Percentiles rank a stretch among this genome's conserved stretches.
phyloP scores from a whole-genome alignment of 2,888 invertebrate species.

The Meghimatium bilineatum region DNA sequence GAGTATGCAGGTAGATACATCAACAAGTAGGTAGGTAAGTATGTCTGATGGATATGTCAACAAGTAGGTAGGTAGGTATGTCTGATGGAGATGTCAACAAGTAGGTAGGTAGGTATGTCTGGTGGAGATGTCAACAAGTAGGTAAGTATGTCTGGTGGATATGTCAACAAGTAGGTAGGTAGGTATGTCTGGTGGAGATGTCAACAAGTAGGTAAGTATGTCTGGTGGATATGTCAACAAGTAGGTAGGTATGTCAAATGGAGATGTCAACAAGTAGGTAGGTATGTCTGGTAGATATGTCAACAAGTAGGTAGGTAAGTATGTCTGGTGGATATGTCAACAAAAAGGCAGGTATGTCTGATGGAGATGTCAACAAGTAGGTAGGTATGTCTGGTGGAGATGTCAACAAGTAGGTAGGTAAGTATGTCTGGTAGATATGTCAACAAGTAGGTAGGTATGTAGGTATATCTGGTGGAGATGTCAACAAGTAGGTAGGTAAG shows the following conservation, averaged over 20 bases:
- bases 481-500: too few relatives aligned
- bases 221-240: not conserved
- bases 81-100: not conserved
- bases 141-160: too few relatives aligned
- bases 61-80: not conserved
- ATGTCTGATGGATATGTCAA: not conserved
- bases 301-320: too few relatives aligned
- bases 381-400: not conserved
- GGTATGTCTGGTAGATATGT: too few relatives aligned
- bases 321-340: too few relatives aligned
- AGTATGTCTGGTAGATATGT: too few relatives aligned
- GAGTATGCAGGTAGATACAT: not conserved
- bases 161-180: not conserved
- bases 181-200: not conserved
- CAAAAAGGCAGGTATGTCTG: too few relatives aligned
- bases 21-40: not conserved
- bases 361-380: too few relatives aligned
- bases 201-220: not conserved
- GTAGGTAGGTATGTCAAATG: not conserved
- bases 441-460: too few relatives aligned
- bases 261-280: not conserved
- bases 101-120: not conserved
- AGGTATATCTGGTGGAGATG: too few relatives aligned
- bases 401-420: not conserved
- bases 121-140: not conserved